Conservation (phyloP, 2,888 invertebrate genomes). For the Girardia tigrina region DNA sequence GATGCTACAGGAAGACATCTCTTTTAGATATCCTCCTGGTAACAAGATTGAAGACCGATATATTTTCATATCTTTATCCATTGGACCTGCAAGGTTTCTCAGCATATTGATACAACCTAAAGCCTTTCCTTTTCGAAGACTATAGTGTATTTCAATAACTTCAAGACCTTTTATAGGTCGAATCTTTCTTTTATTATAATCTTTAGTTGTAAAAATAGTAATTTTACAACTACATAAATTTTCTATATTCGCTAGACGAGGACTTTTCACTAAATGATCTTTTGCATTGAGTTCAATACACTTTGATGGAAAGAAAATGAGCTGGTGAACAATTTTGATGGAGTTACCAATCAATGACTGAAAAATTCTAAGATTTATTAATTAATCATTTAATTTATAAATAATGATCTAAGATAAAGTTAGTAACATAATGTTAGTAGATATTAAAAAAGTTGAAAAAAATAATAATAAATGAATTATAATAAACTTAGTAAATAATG, state of each 20-base stretch:
- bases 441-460: too few relatives aligned
- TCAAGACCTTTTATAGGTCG: not conserved
- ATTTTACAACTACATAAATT: not conserved
- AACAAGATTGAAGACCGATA: not conserved
- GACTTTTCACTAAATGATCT: not conserved
- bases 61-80: not conserved
- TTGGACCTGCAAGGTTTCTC: not conserved
- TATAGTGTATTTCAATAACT: not conserved
- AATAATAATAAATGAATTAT: too few relatives aligned
- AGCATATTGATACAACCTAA: constrained; percentile 14
- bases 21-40: not conserved
- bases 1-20: not conserved
- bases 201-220: not conserved
- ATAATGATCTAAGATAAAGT: too few relatives aligned
- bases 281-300: not conserved
- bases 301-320: not conserved
- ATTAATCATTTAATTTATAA: too few relatives aligned
- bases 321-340: not conserved
- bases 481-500: too few relatives aligned
- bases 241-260: not conserved
- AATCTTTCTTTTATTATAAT: not conserved
- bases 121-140: constrained; percentile 1
- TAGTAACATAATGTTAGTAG: too few relatives aligned
- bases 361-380: not conserved
- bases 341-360: not conserved